Conservation (phyloP, 53 echinoderm and acorn worm genomes). For the Temnopleurus reevesii region DNA sequence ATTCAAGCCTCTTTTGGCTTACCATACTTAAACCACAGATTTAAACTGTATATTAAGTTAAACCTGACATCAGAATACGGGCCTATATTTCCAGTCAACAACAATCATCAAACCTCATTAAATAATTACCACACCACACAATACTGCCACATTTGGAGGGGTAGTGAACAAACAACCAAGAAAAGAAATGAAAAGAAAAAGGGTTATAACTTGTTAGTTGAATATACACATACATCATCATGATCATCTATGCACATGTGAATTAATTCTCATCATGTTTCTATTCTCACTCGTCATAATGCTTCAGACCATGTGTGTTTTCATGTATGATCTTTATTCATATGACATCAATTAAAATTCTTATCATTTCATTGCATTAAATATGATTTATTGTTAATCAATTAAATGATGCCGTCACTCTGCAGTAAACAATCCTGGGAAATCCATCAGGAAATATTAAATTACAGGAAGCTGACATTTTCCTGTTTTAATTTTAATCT, state of each 20-base stretch:
- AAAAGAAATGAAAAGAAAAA: background rate
- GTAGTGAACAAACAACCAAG: background rate
- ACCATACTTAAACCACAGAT: too few relatives aligned
- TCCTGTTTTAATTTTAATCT: background rate
- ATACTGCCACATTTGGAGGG: too few relatives aligned
- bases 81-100: too few relatives aligned
- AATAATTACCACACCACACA: too few relatives aligned
- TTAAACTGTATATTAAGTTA: too few relatives aligned
- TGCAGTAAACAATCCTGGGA: background rate
- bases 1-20: too few relatives aligned
- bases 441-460: background rate
- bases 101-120: too few relatives aligned
- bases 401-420: background rate
- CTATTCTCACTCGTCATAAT: background rate
- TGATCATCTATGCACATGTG: background rate
- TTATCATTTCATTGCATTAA: too few relatives aligned
- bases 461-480: background rate
- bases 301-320: background rate
- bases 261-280: background rate
- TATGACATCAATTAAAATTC: background rate
- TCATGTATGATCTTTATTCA: background rate
- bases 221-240: background rate
- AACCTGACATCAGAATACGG: too few relatives aligned
- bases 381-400: background rate
- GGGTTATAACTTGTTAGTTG: background rate